A percentile compares a stretch with the other conserved stretches of the same genome.
Conservation (phyloP, 1,140 invertebrate genomes). For the Diabrotica undecimpunctata region DNA sequence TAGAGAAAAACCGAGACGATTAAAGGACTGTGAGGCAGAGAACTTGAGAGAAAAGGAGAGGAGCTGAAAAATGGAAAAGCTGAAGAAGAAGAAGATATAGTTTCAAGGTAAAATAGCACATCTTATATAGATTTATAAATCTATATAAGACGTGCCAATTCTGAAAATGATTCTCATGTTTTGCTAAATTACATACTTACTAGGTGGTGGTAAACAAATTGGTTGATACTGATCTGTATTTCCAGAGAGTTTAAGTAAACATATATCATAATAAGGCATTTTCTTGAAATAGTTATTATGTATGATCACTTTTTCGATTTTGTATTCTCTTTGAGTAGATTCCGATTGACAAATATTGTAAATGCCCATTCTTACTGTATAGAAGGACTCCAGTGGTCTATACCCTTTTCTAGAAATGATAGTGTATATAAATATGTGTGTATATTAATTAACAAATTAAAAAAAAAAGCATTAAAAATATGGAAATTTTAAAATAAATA, state of each 20-base stretch:
- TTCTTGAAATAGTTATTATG: conserved; percentile 38
- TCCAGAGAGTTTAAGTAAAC: conserved; percentile 32
- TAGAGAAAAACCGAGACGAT: too few relatives aligned
- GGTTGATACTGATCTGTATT: conserved; percentile 28
- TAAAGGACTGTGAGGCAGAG: too few relatives aligned
- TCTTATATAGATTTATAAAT: too few relatives aligned
- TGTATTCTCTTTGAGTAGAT: conserved; percentile 27
- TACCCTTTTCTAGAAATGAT: conserved; percentile 20
- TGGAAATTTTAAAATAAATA: neutral
- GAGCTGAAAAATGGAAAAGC: too few relatives aligned
- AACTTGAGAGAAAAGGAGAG: too few relatives aligned
- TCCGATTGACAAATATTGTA: conserved; percentile 40
- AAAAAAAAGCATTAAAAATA: neutral
- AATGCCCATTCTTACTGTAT: conserved; percentile 35
- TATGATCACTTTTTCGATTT: conserved; percentile 34
- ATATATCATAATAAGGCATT: conserved; percentile 41
- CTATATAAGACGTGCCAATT: too few relatives aligned
- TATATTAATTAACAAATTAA: too few relatives aligned
- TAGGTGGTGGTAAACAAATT: conserved; percentile 33
- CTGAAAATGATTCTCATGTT: too few relatives aligned
- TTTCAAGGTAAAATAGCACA: too few relatives aligned
- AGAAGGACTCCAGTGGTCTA: conserved; percentile 36
- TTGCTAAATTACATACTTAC: neutral
- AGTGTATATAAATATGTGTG: neutral
- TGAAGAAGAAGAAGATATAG: too few relatives aligned